Evolutionary conservation across 2,113 vertebrate genomes (phyloP), one percentile per base, ranked within the genome.

Genomic region (Pitta sordida): DNA sequence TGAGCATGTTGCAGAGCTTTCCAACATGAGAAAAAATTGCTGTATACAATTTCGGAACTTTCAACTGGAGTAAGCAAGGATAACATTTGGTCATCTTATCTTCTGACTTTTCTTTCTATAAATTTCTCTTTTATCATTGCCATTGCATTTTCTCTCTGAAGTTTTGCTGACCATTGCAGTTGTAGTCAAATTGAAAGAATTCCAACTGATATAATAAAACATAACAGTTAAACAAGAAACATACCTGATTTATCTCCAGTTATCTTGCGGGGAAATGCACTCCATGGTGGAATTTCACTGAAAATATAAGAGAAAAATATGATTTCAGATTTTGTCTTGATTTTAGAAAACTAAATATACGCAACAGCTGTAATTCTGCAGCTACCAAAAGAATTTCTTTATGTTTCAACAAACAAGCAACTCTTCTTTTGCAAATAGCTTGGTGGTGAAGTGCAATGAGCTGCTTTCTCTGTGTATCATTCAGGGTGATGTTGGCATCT

Each of bases 301-400:
- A n/a, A 56, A 81, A 58, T 49, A 56, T 34, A 36, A 73, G 70
- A 84, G 58, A 69, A 23, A n/a, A 51, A 63, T 84, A 71, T 71
- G 60, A 60, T 89, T 69, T 77, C 11, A 9, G n/a, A 41, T 67
- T 95, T 81, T 93, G 48, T 71, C 78, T 94, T 81, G 32, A 17
- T 91, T 96, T 96, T 52, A 82, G 71, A 91, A 89, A 88, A 85
- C 32, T 36, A 52, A 91, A 79, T 22, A 26, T 71, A 78, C 19
- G 26, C 68, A 92, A 79, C 91, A 91, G 82, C 91, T 93, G 94
- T 55, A 88, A 83, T 27, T 60, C 49, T 27, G 30, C 11, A 14
- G 48, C 53, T 95, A 86, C 94, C 93, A 85, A 83, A 73, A 46
- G 10, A 36, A 36, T 80, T 69, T 62, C 49, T 83, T 71, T 65